Conservation (phyloP, 2,888 invertebrate species). For the Actias luna region DNA sequence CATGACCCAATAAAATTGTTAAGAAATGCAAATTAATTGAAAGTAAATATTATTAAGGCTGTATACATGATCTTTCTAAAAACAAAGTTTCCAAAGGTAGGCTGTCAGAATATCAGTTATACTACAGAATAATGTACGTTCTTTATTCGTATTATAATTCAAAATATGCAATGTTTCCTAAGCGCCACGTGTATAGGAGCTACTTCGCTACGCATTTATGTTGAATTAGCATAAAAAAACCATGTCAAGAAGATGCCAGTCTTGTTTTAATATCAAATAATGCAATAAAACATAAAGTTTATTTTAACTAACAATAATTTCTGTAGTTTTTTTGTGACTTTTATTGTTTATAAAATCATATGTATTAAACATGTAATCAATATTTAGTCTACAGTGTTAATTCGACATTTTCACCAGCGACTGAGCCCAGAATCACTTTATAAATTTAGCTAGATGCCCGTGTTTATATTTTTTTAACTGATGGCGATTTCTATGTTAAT, state of each 20-base stretch:
- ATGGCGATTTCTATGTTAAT: background rate
- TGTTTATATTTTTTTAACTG: too few species aligned
- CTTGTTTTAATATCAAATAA: background rate
- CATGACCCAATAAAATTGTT: background rate
- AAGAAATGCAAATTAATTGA: background rate
- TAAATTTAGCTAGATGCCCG: background rate
- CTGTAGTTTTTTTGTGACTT: background rate
- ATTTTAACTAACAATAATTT: background rate
- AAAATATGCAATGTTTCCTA: background rate
- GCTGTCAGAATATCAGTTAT: background rate
- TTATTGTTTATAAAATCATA: background rate
- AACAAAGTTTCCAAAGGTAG: background rate
- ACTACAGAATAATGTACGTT: background rate
- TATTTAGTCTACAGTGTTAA: too few species aligned
- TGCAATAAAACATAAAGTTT: background rate
- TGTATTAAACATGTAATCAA: too few species aligned
- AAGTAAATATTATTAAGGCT: background rate
- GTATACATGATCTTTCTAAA: background rate
- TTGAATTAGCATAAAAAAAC: background rate
- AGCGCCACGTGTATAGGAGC: slow-evolving; percentile 4
- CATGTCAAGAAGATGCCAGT: background rate
- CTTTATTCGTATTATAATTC: background rate
- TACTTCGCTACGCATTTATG: slow-evolving; percentile 6
- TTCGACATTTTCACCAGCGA: too few species aligned
- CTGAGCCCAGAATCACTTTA: too few species aligned